Evolutionary conservation across 2,113 vertebrate species (phyloP).

Genomic region (Platichthys stellatus): DNA sequence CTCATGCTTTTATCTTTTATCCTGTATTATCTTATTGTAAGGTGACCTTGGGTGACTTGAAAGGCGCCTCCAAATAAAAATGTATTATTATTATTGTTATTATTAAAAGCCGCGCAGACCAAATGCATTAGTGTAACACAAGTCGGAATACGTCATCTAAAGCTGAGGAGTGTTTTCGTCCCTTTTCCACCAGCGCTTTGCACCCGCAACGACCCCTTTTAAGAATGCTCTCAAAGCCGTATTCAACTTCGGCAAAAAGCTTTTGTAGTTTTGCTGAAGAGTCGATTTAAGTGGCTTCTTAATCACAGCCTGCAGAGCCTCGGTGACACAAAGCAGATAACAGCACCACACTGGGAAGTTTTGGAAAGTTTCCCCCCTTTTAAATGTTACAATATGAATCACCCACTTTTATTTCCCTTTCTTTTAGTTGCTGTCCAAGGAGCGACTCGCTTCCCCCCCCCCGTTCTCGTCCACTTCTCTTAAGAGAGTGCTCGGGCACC

Average conservation of each 20-base stretch:
- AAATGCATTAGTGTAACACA: conserved; percentile 18
- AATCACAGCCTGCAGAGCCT: conserved; percentile 47
- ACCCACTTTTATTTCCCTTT: conserved; percentile 42
- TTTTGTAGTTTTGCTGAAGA: conserved; percentile 32
- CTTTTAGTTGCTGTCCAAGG: conserved; percentile 23
- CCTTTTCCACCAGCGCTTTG: conserved; percentile 7
- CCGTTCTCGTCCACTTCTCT: conserved; percentile 4
- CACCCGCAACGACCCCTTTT: conserved; percentile 49
- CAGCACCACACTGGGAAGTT: conserved; percentile 8
- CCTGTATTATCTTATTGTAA: no score
- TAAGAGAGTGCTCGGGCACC: conserved; percentile 19
- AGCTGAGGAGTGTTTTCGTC: conserved; percentile 4
- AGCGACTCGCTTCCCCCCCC: conserved; percentile 9
- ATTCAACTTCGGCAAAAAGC: conserved; percentile 36
- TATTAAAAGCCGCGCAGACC: conserved; percentile 24
- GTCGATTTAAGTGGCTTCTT: conserved; percentile 45
- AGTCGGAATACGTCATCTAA: conserved; percentile 42
- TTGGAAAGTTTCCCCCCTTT: conserved; percentile 25
- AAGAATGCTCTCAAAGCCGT: conserved; percentile 28
- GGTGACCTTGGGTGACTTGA: no score
- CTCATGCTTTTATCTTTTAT: no score
- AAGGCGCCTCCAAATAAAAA: no score
- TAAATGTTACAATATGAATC: conserved; percentile 48
- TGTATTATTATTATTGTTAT: neutral
- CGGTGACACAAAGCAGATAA: conserved; percentile 46